These are phyloP conservation scores for Muscidifurax raptorellus DNA, from an alignment of 1,140 invertebrate species.

Conservation along the genomic window DNA sequence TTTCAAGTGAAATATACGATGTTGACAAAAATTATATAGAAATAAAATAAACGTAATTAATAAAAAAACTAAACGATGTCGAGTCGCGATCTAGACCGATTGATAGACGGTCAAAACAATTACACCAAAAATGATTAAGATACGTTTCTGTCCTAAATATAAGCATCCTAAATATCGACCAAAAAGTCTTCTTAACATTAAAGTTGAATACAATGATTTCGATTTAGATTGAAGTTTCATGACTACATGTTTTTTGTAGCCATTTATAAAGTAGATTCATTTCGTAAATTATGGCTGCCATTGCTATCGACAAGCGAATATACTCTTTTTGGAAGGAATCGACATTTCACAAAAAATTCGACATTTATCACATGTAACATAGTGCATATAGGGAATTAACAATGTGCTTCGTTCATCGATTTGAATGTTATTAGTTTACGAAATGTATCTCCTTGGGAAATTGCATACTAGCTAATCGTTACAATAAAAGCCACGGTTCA, in stretches of 20 bases:
- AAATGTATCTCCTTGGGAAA: slow-evolving; percentile 47
- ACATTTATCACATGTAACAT: slow-evolving; percentile 43
- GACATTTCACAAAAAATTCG: slow-evolving; percentile 30
- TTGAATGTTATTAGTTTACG: slow-evolving; percentile 44
- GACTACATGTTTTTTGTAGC: slow-evolving; percentile 13
- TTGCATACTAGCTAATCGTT: slow-evolving; percentile 27
- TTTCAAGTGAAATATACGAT: slow-evolving; percentile 17
- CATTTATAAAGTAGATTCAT: slow-evolving; percentile 42
- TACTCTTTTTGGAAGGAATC: slow-evolving; percentile 20
- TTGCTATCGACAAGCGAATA: slow-evolving; percentile 38
- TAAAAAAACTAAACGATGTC: not conserved
- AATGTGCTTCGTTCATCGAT: slow-evolving; percentile 42
- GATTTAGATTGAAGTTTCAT: slow-evolving; percentile 11
- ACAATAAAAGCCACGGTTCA: slow-evolving; percentile 39
- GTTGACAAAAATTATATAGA: slow-evolving; percentile 3
- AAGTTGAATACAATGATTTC: slow-evolving; percentile 28
- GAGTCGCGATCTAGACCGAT: not conserved
- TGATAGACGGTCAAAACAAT: not conserved
- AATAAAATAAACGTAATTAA: not conserved
- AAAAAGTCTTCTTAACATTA: slow-evolving; percentile 16
- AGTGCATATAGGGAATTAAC: slow-evolving; percentile 31
- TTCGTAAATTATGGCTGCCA: slow-evolving; percentile 52
- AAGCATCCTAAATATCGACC: not conserved
- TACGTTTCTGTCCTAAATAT: not conserved
- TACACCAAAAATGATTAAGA: slow-evolving; percentile 22